phyloP scores from a whole-genome alignment of 2,113 vertebrate genomes.

The Progne subis region DNA sequence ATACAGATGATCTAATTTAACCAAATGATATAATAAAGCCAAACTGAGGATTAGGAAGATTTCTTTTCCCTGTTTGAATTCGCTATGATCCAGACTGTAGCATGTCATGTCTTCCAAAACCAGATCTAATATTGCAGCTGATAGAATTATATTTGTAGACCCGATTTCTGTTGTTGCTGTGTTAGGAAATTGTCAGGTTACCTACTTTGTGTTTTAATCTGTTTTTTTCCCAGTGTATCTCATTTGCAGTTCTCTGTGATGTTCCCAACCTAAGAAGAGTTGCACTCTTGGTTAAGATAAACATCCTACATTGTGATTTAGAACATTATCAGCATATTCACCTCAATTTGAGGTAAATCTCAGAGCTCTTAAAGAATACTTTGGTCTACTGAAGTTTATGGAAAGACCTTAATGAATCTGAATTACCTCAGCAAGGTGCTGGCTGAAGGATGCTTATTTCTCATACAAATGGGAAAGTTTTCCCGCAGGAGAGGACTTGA shows the following conservation, averaged over 20 bases:
- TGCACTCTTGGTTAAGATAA: neutral
- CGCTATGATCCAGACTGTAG: neutral
- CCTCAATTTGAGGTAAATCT: neutral
- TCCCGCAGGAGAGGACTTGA: neutral
- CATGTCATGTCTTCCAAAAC: neutral
- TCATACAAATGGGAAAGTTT: neutral
- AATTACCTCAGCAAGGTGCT: neutral
- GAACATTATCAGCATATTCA: neutral
- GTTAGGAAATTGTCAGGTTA: neutral
- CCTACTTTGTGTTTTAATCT: neutral
- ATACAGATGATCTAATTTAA: neutral
- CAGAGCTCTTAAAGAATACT: neutral
- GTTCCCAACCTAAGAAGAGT: neutral
- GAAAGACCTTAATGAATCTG: neutral
- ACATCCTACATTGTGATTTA: neutral
- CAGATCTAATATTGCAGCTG: neutral
- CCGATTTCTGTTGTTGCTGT: neutral
- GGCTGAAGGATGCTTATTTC: neutral
- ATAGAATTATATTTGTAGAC: neutral
- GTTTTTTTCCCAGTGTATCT: neutral
- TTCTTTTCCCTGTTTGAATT: constrained; percentile 1
- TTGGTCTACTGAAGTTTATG: neutral
- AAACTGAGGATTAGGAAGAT: neutral
- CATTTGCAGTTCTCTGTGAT: neutral
- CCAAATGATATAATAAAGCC: neutral